Evolutionary conservation across 2,797 vertebrate genomes (phyloP).

Genomic region (Aulostomus chinensis): DNA sequence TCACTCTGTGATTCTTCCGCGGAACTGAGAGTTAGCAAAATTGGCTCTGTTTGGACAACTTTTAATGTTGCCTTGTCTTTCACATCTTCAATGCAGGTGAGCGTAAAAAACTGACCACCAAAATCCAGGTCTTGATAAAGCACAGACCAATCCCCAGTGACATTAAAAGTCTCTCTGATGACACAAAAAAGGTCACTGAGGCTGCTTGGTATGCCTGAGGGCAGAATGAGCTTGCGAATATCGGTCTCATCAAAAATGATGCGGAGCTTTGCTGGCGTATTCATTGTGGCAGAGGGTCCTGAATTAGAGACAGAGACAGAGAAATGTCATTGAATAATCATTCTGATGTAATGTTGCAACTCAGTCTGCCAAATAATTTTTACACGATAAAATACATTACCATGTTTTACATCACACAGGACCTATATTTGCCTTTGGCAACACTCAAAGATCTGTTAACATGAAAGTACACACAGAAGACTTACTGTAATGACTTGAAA

Average conservation of each 20-base stretch:
- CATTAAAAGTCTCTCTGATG: background rate
- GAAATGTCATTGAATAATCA: no score
- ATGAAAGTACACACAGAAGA: no score
- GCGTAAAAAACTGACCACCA: background rate
- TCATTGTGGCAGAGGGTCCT: background rate
- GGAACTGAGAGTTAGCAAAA: constrained; percentile 1
- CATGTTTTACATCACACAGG: no score
- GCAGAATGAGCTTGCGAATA: constrained; percentile 1
- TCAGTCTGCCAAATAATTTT: no score
- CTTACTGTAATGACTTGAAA: no score
- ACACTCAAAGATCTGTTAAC: no score
- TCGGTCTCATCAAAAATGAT: background rate
- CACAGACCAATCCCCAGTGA: background rate
- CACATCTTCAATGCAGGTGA: constrained; percentile 1
- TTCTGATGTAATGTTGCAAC: background rate
- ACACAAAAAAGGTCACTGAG: background rate
- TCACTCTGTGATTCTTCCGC: background rate
- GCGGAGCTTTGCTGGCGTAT: constrained; percentile 2
- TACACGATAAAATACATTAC: no score
- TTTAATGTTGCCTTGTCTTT: constrained; percentile 4
- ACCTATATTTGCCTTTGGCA: no score
- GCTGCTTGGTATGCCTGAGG: background rate
- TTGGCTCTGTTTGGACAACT: background rate
- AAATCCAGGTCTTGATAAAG: constrained; percentile 7
- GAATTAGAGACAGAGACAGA: background rate